Percentiles rank a stretch among this genome's conserved stretches.
Conservation (phyloP, 2,888 invertebrate species). For the Euproctis similis region DNA sequence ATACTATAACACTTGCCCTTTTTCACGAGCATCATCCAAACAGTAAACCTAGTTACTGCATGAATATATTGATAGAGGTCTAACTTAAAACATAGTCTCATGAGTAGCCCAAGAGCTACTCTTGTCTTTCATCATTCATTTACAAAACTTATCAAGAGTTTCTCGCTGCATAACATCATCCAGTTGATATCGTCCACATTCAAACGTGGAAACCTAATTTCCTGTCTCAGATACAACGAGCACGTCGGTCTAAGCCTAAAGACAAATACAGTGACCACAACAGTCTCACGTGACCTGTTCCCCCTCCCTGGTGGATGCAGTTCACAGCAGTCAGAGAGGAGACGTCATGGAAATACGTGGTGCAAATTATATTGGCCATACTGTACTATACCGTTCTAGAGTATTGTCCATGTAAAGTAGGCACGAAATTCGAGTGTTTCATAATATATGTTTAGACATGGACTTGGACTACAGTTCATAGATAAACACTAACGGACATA, state of each 20-base stretch:
- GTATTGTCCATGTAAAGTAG: slow-evolving; percentile 30
- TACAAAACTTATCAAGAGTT: no score
- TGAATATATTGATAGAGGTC: no score
- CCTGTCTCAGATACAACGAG: slow-evolving; percentile 67
- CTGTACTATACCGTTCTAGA: slow-evolving; percentile 28
- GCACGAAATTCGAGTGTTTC: slow-evolving; percentile 34
- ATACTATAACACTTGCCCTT: no score
- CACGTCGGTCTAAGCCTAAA: slow-evolving; percentile 55
- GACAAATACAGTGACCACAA: slow-evolving; percentile 58
- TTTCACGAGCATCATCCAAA: no score
- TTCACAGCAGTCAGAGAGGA: slow-evolving; percentile 12
- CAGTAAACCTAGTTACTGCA: no score
- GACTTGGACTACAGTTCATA: no score
- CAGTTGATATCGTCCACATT: slow-evolving; percentile 41
- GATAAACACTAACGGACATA: no score
- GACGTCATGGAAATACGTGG: slow-evolving; percentile 22
- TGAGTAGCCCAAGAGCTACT: no score
- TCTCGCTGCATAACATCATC: slow-evolving; percentile 30
- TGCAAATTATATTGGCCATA: slow-evolving; percentile 27
- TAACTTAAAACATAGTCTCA: no score
- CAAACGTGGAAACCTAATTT: slow-evolving; percentile 73
- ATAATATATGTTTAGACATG: no score
- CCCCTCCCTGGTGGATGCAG: slow-evolving; percentile 10
- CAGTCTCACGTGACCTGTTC: slow-evolving; percentile 31
- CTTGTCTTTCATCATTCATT: no score